Base-by-base conservation (phyloP, 2,797 vertebrate species). In the Pseudomugil gertrudae region DNA sequence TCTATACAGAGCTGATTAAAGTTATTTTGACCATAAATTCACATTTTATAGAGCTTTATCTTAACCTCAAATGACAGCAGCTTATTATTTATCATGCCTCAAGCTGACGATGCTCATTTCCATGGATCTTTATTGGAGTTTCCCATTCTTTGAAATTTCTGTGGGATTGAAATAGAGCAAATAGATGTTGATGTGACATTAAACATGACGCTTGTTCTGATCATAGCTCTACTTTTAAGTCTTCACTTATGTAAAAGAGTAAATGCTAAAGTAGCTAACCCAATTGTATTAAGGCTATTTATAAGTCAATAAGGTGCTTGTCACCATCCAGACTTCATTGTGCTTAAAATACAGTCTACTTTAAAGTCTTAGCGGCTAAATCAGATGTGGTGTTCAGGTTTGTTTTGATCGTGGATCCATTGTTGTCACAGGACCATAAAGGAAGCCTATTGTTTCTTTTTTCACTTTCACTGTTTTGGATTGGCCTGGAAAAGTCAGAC, bases 251-350 rank as follows among this genome's bases (percentile, higher is more conserved):
- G 61, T 73, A 55, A 55, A 14, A 45, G 27, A 79, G 30, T 47
- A 45, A 63, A 57, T 51, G 52, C 67, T 61, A 6, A 71, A 33
- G 15, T 57, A 69, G 79, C 76, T 88, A 84, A 79, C 84, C 76
- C 71, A 80, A 75, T 87, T 84, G 78, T 87, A 83, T 86, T 79
- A 86, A 61, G 51, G 74, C 74, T 92, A 89, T 93, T 89, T 93
- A 81, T 87, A 92, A 90, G 76, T 66, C 62, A 74, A 58, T 88
- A 85, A 89, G 85, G 76, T 85, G 74, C 80, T 89, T 88, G 69
- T 81, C 69, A 69, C 30, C 71, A 40, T 52, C 8, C 36, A 51
- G 65, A 87, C 81, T 79, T 84, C 61, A 45, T 77, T 84, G 83
- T 77, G 78, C 81, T 70, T 66, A 84, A 84, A 87, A 88, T 86